phyloP scores from a whole-genome alignment of 2,113 vertebrate genomes.

The Gallinago media region DNA sequence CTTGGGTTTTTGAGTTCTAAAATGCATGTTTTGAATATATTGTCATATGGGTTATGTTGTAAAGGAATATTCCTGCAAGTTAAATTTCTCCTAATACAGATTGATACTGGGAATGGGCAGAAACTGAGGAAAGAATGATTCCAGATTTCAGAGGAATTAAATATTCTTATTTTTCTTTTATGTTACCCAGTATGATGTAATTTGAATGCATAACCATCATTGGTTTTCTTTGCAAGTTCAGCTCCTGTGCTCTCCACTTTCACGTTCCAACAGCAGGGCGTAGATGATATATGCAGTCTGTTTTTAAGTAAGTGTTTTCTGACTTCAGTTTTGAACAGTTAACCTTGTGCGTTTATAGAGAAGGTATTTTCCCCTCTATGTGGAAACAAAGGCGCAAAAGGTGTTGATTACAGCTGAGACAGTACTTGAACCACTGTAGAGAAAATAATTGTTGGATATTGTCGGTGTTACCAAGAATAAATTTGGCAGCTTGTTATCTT shows the following conservation, averaged over 20 bases:
- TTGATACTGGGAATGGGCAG: not conserved
- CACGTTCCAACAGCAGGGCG: not conserved
- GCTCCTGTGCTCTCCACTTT: not conserved
- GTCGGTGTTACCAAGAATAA: not conserved
- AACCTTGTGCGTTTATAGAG: not conserved
- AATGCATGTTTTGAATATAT: not conserved
- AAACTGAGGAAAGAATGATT: not conserved
- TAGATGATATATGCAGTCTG: not conserved
- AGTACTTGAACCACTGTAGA: not conserved
- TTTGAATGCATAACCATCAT: not conserved
- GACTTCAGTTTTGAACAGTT: not conserved
- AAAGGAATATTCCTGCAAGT: not conserved
- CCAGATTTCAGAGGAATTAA: not conserved
- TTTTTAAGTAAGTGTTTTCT: not conserved
- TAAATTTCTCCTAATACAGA: not conserved
- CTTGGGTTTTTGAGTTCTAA: not conserved
- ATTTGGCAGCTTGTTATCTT: not conserved
- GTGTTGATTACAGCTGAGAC: not conserved
- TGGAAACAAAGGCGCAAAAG: not conserved
- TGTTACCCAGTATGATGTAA: not conserved
- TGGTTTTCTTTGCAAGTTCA: not conserved
- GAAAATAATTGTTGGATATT: not conserved
- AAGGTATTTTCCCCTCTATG: not conserved
- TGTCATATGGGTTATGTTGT: not conserved
- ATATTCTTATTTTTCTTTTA: not conserved